phyloP scores from a whole-genome alignment of 2,797 vertebrate genomes.

The Neomorphus geoffroyi region DNA sequence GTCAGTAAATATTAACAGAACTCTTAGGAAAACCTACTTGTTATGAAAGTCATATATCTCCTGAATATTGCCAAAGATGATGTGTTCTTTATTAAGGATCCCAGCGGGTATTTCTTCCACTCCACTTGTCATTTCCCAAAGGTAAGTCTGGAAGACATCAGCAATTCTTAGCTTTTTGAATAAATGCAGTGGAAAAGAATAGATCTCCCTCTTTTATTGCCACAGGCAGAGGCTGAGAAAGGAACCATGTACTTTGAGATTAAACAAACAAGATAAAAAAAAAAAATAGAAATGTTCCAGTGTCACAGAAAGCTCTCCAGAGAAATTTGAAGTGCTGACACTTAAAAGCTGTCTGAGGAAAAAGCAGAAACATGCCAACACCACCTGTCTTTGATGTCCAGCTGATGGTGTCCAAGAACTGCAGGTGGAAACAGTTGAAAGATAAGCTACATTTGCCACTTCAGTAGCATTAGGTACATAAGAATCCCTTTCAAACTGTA shows the following conservation, averaged over 20 bases:
- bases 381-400: neutral
- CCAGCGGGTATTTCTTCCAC: conserved; percentile 93
- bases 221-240: neutral
- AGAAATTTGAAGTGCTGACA: neutral
- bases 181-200: neutral
- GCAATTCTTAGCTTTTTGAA: conserved; percentile 32
- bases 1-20: neutral
- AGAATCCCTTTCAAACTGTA: neutral
- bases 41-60: conserved; percentile 98
- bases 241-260: neutral
- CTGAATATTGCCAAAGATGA: conserved; percentile 98
- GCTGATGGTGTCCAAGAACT: neutral
- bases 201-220: neutral
- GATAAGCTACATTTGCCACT: neutral
- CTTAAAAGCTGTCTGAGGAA: neutral
- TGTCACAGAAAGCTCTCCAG: neutral
- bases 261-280: conserved; percentile 17
- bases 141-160: conserved; percentile 87
- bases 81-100: conserved; percentile 92
- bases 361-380: neutral
- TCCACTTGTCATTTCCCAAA: conserved; percentile 97
- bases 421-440: neutral
- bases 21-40: conserved; percentile 83
- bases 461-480: neutral
- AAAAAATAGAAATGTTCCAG: neutral